Evolutionary conservation across 2,888 invertebrate species (phyloP).

Genomic region (Mellilla xanthometata): DNA sequence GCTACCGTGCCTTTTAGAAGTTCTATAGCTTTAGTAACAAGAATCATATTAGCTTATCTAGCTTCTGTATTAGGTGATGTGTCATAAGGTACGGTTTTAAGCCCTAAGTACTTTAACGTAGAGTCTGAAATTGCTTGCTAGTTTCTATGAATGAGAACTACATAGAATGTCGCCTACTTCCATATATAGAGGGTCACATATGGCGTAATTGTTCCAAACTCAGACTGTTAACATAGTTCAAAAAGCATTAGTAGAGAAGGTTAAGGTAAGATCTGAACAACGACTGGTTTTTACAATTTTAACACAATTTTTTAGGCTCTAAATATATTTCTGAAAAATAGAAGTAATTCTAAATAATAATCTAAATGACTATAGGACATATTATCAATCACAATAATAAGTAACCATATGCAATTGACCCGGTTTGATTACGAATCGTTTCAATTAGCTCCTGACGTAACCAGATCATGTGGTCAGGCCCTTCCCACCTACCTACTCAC

Average conservation of each 20-base stretch:
- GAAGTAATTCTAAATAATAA: no score
- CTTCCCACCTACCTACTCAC: slow-evolving; percentile 24
- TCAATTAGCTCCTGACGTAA: no score
- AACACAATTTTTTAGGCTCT: no score
- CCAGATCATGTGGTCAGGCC: slow-evolving; percentile 2
- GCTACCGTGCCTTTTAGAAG: not conserved
- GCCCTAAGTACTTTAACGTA: slow-evolving; percentile 16
- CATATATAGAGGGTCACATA: slow-evolving; percentile 37
- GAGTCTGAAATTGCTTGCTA: slow-evolving; percentile 18
- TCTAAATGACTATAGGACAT: no score
- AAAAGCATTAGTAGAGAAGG: slow-evolving; percentile 28
- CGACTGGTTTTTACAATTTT: no score
- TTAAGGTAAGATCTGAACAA: not conserved
- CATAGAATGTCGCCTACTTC: slow-evolving; percentile 34
- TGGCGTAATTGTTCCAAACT: slow-evolving; percentile 43
- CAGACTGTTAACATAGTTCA: slow-evolving; percentile 25
- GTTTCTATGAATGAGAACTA: slow-evolving; percentile 14
- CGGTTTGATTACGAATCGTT: no score
- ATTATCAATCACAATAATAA: no score
- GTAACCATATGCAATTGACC: no score
- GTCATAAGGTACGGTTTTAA: slow-evolving; percentile 4
- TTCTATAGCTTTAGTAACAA: slow-evolving; percentile 1
- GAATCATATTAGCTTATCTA: slow-evolving; percentile 3
- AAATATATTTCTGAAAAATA: no score
- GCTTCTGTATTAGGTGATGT: slow-evolving; percentile 2